Evolutionary conservation across 2,797 vertebrate species (phyloP).

Genomic region (Phaenicophaeus curvirostris): DNA sequence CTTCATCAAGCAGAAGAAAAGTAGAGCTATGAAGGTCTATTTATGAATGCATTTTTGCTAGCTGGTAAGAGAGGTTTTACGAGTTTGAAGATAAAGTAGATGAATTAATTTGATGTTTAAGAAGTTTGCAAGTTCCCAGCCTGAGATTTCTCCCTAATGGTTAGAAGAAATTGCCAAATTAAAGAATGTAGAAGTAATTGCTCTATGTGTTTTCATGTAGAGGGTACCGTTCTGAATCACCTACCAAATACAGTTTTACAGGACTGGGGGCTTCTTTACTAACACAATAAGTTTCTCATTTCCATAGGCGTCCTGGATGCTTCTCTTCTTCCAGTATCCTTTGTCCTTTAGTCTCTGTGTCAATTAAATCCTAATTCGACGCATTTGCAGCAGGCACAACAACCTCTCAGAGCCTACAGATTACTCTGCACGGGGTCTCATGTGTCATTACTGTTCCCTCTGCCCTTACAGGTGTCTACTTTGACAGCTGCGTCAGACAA

Average conservation of each 20-base stretch:
- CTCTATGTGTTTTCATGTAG: background rate
- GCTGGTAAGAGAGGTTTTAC: conserved; percentile 19
- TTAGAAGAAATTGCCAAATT: background rate
- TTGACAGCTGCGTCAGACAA: conserved; percentile 97
- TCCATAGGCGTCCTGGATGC: background rate
- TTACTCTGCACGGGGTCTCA: background rate
- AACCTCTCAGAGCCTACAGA: background rate
- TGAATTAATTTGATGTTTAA: background rate
- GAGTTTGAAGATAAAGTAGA: background rate
- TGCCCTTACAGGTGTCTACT: conserved; percentile 90
- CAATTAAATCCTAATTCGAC: background rate
- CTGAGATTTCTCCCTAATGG: background rate
- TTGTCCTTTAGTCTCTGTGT: background rate
- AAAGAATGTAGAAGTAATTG: background rate
- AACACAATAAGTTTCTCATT: background rate
- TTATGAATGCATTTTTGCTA: background rate
- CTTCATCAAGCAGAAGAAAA: conserved; percentile 46
- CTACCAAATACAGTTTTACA: background rate
- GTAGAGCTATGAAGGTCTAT: background rate
- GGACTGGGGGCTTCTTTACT: no score
- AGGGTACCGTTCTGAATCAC: background rate
- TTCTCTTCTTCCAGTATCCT: background rate
- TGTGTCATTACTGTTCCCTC: background rate
- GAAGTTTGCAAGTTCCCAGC: background rate
- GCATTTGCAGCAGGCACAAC: no score